Base-by-base conservation (phyloP, 1,140 invertebrate species). In the Aphaenogaster floridana region DNA sequence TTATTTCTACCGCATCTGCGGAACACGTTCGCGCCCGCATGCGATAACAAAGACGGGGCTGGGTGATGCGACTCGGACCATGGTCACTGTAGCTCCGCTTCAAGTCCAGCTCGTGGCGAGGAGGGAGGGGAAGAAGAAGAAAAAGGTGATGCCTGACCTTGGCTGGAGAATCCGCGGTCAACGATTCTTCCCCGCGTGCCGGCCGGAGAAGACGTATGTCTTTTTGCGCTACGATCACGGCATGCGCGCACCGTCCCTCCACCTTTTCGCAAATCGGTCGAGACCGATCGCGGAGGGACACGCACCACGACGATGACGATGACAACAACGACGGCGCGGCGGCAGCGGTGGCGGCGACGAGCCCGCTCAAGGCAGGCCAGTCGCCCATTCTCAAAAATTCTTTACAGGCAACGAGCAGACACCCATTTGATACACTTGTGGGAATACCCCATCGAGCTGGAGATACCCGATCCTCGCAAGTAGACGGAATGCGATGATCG, bases 11-110 rank as follows among this genome's bases (percentile, higher is more conserved):
- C 6, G 21, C 36, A 13, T 45, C 42, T 66, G 39, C 36, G 66
- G 36, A 71, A 71, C 21, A 21, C 64, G 48, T 81, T 79, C 76
- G 15, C 42, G 17, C 3, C 13, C 59, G 13, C 17, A 28, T 28
- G n/a, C 78, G 68, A 74, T 74, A 84, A 84, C 69, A 84, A 84
- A 84, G 69, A 74, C 52, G 11, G 39, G 21, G 42, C 61, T 48
- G 28, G 15, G 15, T 48, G 52, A 74, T 74, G 28, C 7, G 39
- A 36, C 59, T 66, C 13, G 42, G 71, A 50, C 36, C 48, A 54
- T 48, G 34, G 28, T 63, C 34, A 81, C 21, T 74, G 17, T 74
- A 48, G 11, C 4, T 21, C 21, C 28, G 17, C 17, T 48, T 8
- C 28, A 54, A 48, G 77, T 64, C 57, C 9, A 28, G 28, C 28